Evolutionary conservation across 2,888 invertebrate genomes (phyloP), one percentile per base, ranked within the genome.

Genomic region (Drosophila stalkeri): DNA sequence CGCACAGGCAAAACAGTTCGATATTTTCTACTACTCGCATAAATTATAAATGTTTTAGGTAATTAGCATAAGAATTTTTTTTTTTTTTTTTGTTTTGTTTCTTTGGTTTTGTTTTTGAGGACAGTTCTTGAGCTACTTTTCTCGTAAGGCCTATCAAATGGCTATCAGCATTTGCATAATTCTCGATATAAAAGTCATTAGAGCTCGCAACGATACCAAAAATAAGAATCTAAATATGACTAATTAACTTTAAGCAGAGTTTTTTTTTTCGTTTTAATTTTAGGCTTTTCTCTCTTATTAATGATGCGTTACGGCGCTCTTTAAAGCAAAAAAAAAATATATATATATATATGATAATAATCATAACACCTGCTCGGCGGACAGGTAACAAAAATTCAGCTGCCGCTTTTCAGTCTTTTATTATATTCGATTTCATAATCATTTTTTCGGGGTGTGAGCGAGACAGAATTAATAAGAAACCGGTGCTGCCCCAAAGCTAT

Each of bases 141-240:
- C 18, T 37, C 27, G 14, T 14, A 14, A 31, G 27, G 78, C 82
- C 87, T 70, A 89, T 89, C 87, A 84, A 84, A 84, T 77, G 82
- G 64, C 85, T 86, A 86, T 86, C 81, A 90, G 63, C 73, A 89
- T 86, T 86, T 90, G 72, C 86, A 86, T 86, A 86, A 86, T 86
- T 84, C 88, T 56, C 49, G 33, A 86, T 77, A 77, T 77, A 84
- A 89, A 73, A 74, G 69, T 89, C 89, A 86, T 86, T 86, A 86
- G 89, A 73, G 65, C 41, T n/a, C 8, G n/a, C 8, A n/a, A 37
- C 64, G 70, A 77, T 62, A 64, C 62, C 57, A 69, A 73, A 71
- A 60, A 62, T 47, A 70, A 65, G 57, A 52, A 27, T 33, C 39
- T 12, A 63, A 77, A 81, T 72, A 87, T 82, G 86, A 87, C 88